Evolutionary conservation across 2,113 vertebrate species (phyloP), one percentile per base, ranked within the genome.

Genomic region (Guaruba guarouba): DNA sequence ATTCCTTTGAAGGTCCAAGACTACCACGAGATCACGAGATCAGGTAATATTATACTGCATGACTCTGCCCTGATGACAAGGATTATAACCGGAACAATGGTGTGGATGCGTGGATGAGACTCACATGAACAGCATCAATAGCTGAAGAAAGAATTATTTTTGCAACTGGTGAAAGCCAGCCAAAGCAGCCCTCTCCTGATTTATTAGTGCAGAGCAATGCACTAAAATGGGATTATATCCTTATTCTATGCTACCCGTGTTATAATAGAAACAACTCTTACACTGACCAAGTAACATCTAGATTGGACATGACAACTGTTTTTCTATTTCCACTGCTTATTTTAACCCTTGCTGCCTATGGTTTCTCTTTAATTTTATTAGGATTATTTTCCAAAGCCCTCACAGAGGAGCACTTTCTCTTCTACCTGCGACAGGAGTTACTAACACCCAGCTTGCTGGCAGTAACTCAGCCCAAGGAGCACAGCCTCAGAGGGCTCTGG

Each of bases 1-100:
- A 52, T 29, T 88, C 33, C 87, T 81, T 84, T 78, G 55, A 54
- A 67, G 83, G 57, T 80, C 94, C 86, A 33, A 92, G 81, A 51
- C 41, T 84, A 17, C 59, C 69, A 52, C 27, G 55, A 17, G 44
- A 82, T 41, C 75, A 49, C 27, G 49, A 19, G 44, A 82, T 48
- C 41, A 57, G 24, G 28, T 54, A 61, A 68, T 12, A 49, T 66
- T 64, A 59, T 24, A 74, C 59, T 74, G 23, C 17, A 6, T 33
- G 29, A 49, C 46, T 77, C n/a, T 43, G 15, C 70, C 46, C 49
- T 67, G 76, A 80, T 77, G 49, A 66, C 74, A 79, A 79, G 49
- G 54, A 46, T 77, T 80, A 63, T 35, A 93, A 46, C 3, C 23
- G 67, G 73, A 78, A 70, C 48, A 70, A 39, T 27, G 1, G 37